Percentiles rank a stretch among this genome's conserved stretches.
Conservation (phyloP, 2,113 vertebrate species). For the Toxotes chatareus region DNA sequence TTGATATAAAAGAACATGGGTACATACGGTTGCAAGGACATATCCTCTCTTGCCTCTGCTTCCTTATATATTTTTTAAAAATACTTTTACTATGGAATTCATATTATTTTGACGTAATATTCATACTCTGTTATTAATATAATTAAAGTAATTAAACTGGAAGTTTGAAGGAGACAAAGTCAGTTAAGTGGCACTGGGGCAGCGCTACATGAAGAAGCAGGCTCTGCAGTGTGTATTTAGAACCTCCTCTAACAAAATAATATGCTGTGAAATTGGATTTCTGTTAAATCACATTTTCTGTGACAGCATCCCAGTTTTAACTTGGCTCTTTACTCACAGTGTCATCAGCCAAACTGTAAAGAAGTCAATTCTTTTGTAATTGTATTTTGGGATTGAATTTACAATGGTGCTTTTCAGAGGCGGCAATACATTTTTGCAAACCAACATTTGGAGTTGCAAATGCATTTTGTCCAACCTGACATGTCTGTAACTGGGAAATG, state of each 20-base stretch:
- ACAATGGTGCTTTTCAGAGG: conserved; percentile 7
- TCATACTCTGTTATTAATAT: conserved; percentile 1
- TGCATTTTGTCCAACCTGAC: conserved; percentile 15
- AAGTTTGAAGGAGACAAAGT: neutral
- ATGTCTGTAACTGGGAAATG: conserved; percentile 33
- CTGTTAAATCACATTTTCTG: conserved; percentile 62
- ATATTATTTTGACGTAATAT: conserved; percentile 11
- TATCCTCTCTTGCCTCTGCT: neutral
- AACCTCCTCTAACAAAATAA: conserved; percentile 46
- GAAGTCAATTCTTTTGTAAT: conserved; percentile 31
- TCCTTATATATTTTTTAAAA: neutral
- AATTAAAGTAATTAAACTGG: conserved; percentile 14
- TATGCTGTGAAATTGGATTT: conserved; percentile 67
- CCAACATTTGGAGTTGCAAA: conserved; percentile 13
- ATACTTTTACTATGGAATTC: neutral
- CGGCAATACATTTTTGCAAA: neutral
- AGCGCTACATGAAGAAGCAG: neutral
- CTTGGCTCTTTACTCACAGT: conserved; percentile 32
- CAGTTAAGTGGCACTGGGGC: neutral
- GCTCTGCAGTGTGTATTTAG: conserved; percentile 29
- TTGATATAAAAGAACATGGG: neutral
- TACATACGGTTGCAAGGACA: neutral
- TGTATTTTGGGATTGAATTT: conserved; percentile 26
- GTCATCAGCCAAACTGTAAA: conserved; percentile 28
- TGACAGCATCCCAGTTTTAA: conserved; percentile 58